Evolutionary conservation across 2,113 vertebrate species (phyloP), one percentile per base, ranked within the genome.

Genomic region (Ranitomeya imitator): DNA sequence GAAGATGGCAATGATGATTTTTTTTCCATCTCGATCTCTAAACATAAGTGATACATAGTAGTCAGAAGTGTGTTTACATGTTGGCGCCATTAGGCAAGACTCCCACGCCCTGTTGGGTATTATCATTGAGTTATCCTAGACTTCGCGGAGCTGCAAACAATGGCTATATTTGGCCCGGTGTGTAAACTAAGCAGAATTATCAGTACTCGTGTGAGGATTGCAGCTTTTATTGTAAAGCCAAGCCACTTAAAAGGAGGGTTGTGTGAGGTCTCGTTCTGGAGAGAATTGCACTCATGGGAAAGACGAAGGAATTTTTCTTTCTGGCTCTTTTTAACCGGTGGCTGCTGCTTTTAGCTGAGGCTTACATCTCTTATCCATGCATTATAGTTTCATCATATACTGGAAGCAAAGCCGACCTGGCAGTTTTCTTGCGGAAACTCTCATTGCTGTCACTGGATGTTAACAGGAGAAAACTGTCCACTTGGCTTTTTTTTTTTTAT

Each of bases 361-460:
- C 60, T 55, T 71, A 84, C 65, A 84, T 54, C 82, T 84, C 31
- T 52, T 84, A 55, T 69, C 63, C 45, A 84, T 84, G 82, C 82
- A 84, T 69, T 84, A 84, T 84, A n/a, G 63, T 54, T 26, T 71
- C 52, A 84, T 84, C 51, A 51, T 84, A 84, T 16, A 71, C 51
- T 63, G 45, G 63, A 61, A 84, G 65, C 52, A 84, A 84, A 84
- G 82, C 63, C 54, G 82, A 84, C 63, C 82, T 84, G 82, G 82
- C 82, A 84, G 63, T 31, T 83, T 54, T 69, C 63, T 71, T 54
- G 45, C 71, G 82, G 21, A 71, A 23, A 71, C 63, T 84, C 63
- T 84, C 63, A 31, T n/a, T 84, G 82, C 82, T 84, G 82, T 84
- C 82, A 71, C 51, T 71, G 82, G 63, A 51, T 55, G 82, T 84